These are phyloP conservation scores for Cavia aperea DNA, from an alignment of 2,113 vertebrate genomes.

Conservation along the genomic window DNA sequence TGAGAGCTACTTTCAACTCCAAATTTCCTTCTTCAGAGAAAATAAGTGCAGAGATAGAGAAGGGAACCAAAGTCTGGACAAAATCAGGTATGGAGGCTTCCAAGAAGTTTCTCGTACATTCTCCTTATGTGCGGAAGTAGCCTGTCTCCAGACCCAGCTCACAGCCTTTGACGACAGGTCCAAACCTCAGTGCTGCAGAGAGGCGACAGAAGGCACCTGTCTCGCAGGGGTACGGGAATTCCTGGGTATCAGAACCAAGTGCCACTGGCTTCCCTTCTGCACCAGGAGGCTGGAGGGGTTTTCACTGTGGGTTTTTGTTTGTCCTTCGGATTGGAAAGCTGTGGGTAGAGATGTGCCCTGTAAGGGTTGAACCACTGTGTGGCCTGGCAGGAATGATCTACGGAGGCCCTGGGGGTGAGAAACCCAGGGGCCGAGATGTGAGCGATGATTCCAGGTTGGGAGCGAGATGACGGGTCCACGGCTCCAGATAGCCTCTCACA, in stretches of 20 bases:
- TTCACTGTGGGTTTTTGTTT: not conserved
- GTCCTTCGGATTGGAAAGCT: not conserved
- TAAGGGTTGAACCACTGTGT: constrained; percentile 45
- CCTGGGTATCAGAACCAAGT: not conserved
- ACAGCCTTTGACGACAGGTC: too few species aligned
- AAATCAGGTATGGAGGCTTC: not conserved
- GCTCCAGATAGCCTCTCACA: not conserved
- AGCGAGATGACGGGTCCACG: not conserved
- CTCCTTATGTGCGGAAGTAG: too few species aligned
- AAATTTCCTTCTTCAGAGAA: not conserved
- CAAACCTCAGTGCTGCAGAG: not conserved
- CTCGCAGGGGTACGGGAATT: not conserved
- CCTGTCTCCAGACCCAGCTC: accelerated
- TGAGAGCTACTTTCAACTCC: not conserved
- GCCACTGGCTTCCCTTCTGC: not conserved
- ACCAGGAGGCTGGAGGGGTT: not conserved
- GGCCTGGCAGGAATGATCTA: constrained; percentile 32
- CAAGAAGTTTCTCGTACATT: accelerated
- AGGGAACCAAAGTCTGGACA: not conserved
- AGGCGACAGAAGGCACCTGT: not conserved
- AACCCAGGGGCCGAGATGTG: constrained; percentile 17
- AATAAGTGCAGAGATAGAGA: not conserved
- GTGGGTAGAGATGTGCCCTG: not conserved
- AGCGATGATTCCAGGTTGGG: not conserved
- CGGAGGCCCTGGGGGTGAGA: not conserved